Percentiles rank a stretch among this genome's conserved stretches.
phyloP scores from a whole-genome alignment of 2,113 vertebrate species.

The Centrocercus urophasianus region DNA sequence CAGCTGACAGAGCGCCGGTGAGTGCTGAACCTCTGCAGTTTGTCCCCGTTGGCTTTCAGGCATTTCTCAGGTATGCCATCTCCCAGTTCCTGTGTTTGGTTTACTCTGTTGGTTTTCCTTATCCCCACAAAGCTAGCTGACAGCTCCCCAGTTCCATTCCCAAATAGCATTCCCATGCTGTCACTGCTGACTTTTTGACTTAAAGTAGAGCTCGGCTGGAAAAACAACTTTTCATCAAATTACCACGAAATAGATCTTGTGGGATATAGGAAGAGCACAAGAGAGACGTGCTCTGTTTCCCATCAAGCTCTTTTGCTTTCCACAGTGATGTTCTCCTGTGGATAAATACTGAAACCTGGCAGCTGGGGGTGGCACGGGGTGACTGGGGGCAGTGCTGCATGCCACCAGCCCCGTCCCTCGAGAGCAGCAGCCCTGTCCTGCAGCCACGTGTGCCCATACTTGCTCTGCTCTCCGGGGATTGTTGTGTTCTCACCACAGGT shows the following conservation, averaged over 20 bases:
- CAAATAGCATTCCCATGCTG: conserved; percentile 48
- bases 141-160: conserved; percentile 2
- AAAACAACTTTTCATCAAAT: conserved; percentile 35
- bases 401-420: background rate
- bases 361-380: conserved; percentile 5
- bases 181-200: conserved; percentile 37
- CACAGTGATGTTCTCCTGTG: background rate
- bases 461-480: background rate
- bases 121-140: conserved; percentile 9
- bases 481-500: background rate
- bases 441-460: background rate
- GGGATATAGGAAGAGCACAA: background rate
- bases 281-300: background rate
- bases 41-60: background rate
- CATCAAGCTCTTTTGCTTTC: background rate
- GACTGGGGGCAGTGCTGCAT: background rate
- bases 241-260: background rate
- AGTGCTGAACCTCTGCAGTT: background rate
- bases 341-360: background rate
- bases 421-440: background rate
- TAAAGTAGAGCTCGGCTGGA: conserved; percentile 22
- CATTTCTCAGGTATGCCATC: background rate
- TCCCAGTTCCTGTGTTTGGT: background rate
- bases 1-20: background rate
- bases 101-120: background rate